Evolutionary conservation across 2,113 vertebrate species (phyloP).

Genomic region (Vombatus ursinus): DNA sequence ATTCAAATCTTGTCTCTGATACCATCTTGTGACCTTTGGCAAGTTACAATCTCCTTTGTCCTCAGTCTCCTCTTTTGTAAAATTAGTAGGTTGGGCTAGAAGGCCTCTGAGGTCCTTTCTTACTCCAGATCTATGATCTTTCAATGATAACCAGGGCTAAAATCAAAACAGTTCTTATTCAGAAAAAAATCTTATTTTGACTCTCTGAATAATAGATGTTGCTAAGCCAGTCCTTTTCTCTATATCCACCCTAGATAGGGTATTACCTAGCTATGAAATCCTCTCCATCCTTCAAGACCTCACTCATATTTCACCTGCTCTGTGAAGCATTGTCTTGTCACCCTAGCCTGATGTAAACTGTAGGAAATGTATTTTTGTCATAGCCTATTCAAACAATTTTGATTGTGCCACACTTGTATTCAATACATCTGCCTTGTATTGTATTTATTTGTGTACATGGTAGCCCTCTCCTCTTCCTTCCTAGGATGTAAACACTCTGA

Average conservation of each 20-base stretch:
- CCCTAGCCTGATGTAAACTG: background rate
- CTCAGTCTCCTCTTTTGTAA: background rate
- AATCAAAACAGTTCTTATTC: background rate
- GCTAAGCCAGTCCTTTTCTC: background rate
- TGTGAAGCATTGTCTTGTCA: background rate
- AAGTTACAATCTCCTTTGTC: background rate
- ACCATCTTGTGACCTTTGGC: background rate
- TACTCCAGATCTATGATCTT: background rate
- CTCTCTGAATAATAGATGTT: background rate
- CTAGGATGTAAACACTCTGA: background rate
- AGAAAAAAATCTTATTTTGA: background rate
- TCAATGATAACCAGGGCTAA: background rate
- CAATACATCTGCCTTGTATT: too few relatives aligned
- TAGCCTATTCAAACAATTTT: background rate
- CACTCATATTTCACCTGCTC: background rate
- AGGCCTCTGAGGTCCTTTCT: background rate
- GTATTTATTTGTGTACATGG: background rate
- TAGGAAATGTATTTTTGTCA: background rate
- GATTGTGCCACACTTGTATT: background rate
- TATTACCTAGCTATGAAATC: background rate
- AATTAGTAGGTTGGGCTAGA: background rate
- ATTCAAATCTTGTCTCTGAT: background rate
- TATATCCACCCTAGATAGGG: background rate
- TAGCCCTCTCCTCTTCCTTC: background rate
- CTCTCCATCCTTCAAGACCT: background rate